Evolutionary conservation across 2,888 invertebrate genomes (phyloP).

Genomic region (Limnephilus lunatus): DNA sequence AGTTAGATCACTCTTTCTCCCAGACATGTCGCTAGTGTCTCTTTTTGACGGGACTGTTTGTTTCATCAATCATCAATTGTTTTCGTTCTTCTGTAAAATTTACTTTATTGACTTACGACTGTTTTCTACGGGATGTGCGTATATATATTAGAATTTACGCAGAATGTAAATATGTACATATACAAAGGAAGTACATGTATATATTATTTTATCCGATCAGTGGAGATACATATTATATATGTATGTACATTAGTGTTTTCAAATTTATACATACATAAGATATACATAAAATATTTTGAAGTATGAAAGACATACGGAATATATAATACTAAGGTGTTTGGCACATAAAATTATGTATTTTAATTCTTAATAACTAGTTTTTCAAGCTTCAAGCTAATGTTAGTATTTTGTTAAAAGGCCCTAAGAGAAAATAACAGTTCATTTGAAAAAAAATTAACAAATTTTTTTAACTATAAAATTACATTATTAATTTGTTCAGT

Average conservation of each 20-base stretch:
- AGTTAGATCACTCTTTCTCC: no score
- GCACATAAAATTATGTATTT: slow-evolving; percentile 29
- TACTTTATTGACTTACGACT: no score
- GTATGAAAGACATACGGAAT: background rate
- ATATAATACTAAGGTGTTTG: slow-evolving; percentile 32
- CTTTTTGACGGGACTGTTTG: no score
- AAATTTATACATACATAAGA: background rate
- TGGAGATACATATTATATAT: background rate
- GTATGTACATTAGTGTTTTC: background rate
- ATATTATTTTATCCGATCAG: background rate
- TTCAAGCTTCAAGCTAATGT: slow-evolving; percentile 30
- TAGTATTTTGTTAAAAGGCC: slow-evolving; percentile 17
- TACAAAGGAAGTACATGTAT: background rate
- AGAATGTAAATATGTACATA: background rate
- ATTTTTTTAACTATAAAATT: background rate
- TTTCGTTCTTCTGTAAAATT: no score
- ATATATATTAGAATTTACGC: background rate
- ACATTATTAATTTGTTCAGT: background rate
- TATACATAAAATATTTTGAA: background rate
- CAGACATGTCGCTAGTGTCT: no score
- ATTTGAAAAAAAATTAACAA: background rate
- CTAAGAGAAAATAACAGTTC: slow-evolving; percentile 10
- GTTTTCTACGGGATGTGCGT: background rate
- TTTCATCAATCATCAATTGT: no score
- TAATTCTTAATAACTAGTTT: slow-evolving; percentile 29